Conservation (phyloP, 2,113 vertebrate species). For the Neogobius melanostomus region DNA sequence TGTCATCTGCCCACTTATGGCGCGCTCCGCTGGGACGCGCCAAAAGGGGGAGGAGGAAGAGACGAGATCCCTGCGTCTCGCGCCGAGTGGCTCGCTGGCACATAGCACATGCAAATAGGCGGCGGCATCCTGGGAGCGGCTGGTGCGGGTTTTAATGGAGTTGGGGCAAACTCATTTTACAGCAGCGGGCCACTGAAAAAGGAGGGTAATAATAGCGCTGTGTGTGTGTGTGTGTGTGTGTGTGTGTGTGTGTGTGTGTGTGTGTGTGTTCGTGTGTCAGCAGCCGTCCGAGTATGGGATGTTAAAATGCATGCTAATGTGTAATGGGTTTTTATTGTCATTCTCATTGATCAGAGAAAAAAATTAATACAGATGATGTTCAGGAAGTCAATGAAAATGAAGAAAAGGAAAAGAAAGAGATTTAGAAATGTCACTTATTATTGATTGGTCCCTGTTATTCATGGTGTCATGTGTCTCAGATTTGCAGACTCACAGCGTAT, state of each 20-base stretch:
- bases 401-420: no score
- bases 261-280: conserved; percentile 52
- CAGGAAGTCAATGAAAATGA: no score
- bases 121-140: conserved; percentile 88
- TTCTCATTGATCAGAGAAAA: neutral
- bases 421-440: no score
- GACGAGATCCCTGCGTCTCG: conserved; percentile 87
- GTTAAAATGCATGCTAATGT: conserved; percentile 20
- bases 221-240: conserved; percentile 57
- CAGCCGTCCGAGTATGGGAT: conserved; percentile 23
- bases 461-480: no score
- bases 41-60: conserved; percentile 79
- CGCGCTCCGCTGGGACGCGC: conserved; percentile 64
- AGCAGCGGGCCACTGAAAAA: conserved; percentile 87
- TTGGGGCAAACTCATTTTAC: conserved; percentile 99
- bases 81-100: conserved; percentile 91
- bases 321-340: neutral
- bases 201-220: conserved; percentile 75
- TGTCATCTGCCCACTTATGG: conserved; percentile 99
- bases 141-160: conserved; percentile 99
- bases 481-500: no score
- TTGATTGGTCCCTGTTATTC: no score
- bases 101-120: conserved; percentile 97
- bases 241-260: no score
- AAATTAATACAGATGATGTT: neutral